Percentiles rank a stretch among this genome's conserved stretches.
Evolutionary conservation across 64 coral and sea anemone species (phyloP).

Genomic region (Porites australiensis): DNA sequence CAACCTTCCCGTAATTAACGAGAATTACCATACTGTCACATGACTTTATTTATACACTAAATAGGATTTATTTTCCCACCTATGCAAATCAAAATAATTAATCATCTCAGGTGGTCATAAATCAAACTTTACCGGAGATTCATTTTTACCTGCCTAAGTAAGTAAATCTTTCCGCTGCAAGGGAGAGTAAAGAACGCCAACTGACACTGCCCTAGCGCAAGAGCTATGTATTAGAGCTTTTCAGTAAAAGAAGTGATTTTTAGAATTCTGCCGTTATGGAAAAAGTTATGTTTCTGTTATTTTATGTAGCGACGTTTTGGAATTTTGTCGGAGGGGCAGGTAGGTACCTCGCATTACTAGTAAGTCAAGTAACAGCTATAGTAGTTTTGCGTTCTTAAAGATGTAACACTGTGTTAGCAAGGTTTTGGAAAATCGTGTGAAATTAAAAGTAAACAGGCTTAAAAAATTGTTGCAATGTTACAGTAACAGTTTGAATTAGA

Average conservation of each 20-base stretch:
- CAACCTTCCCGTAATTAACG: neutral
- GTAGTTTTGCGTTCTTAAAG: too few relatives aligned
- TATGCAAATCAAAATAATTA: neutral
- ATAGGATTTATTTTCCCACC: neutral
- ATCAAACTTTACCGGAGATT: neutral
- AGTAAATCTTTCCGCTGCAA: conserved; percentile 1
- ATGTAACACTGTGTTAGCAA: too few relatives aligned
- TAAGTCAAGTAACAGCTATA: neutral
- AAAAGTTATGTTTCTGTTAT: neutral
- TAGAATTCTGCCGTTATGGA: neutral
- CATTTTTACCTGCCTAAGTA: neutral
- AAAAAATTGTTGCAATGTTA: too few relatives aligned
- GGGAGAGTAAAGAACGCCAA: neutral
- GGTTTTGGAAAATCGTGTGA: too few relatives aligned
- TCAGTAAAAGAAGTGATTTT: neutral
- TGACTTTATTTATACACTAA: neutral
- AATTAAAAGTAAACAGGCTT: too few relatives aligned
- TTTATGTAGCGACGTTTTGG: conserved; percentile 1
- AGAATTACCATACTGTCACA: conserved; percentile 18
- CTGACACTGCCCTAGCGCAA: neutral
- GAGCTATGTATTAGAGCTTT: neutral
- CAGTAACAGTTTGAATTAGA: too few relatives aligned
- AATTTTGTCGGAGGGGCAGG: neutral
- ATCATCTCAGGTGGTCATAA: conserved; percentile 25
- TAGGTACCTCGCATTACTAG: neutral